These are phyloP conservation scores for Lasioglossum figueresi DNA, from an alignment of 2,888 invertebrate species.

Conservation along the genomic window DNA sequence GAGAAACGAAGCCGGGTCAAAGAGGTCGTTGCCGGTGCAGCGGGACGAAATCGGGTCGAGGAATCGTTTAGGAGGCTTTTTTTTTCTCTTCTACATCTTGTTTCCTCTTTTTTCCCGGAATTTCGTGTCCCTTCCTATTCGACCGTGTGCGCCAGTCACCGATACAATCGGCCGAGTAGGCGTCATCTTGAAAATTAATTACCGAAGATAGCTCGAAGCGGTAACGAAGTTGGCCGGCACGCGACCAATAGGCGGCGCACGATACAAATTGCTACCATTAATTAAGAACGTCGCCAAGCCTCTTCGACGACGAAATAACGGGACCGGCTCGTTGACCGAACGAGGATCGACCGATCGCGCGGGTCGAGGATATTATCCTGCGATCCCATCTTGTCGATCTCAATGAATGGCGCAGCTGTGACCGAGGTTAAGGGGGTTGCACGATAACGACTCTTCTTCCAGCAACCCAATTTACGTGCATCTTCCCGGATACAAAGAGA, in stretches of 20 bases:
- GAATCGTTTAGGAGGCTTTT: constrained; percentile 1
- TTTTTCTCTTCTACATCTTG: neutral
- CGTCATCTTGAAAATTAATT: constrained; percentile 22
- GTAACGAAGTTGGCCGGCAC: constrained; percentile 15
- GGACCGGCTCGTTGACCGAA: constrained; percentile 8
- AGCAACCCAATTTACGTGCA: constrained; percentile 5
- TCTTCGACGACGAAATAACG: neutral
- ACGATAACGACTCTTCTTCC: constrained; percentile 4
- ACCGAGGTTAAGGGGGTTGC: constrained; percentile 1
- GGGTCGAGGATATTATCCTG: constrained; percentile 9
- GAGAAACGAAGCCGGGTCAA: constrained; percentile 19
- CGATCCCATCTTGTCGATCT: constrained; percentile 6
- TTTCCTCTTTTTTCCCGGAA: neutral
- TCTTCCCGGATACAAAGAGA: neutral
- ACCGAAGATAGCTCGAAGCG: neutral
- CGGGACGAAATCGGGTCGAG: neutral
- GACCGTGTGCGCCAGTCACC: neutral
- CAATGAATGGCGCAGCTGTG: constrained; percentile 5
- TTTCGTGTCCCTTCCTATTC: neutral
- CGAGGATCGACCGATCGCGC: constrained; percentile 8
- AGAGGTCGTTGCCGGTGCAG: constrained; percentile 13
- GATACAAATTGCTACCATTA: constrained; percentile 28
- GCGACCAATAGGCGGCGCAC: neutral
- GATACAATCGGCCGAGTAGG: constrained; percentile 1
- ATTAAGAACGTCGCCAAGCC: constrained; percentile 11